Evolutionary conservation across 2,113 vertebrate genomes (phyloP).

Genomic region (Anhinga anhinga): DNA sequence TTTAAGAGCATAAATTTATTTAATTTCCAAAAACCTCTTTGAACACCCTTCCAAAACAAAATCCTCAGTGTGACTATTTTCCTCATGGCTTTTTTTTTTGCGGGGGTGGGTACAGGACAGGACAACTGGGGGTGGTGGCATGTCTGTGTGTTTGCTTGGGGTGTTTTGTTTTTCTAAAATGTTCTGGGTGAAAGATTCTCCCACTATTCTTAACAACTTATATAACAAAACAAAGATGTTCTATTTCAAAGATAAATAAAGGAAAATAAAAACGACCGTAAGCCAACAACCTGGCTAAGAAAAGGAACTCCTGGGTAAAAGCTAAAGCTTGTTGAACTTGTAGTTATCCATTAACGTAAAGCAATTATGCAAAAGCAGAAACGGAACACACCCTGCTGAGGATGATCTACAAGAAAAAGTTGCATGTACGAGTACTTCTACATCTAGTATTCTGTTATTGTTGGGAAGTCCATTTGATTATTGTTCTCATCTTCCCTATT

Average conservation of each 20-base stretch:
- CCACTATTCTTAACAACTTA: not conserved
- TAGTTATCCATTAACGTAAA: not conserved
- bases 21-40: not conserved
- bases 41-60: not conserved
- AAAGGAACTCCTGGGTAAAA: not conserved
- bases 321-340: not conserved
- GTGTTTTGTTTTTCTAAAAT: not conserved
- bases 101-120: not conserved
- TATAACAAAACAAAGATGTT: not conserved
- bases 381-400: not conserved
- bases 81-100: not conserved
- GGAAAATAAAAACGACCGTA: not conserved
- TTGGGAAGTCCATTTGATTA: not conserved
- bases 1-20: not conserved
- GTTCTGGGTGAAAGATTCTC: not conserved
- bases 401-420: not conserved
- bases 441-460: not conserved
- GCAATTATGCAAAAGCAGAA: not conserved
- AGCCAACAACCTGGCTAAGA: not conserved
- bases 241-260: not conserved
- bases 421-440: fast-evolving
- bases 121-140: no score
- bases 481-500: not conserved
- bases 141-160: no score
- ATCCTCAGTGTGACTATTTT: not conserved